These are phyloP conservation scores for Apotomis betuletana DNA, from an alignment of 2,888 invertebrate species.

Conservation along the genomic window DNA sequence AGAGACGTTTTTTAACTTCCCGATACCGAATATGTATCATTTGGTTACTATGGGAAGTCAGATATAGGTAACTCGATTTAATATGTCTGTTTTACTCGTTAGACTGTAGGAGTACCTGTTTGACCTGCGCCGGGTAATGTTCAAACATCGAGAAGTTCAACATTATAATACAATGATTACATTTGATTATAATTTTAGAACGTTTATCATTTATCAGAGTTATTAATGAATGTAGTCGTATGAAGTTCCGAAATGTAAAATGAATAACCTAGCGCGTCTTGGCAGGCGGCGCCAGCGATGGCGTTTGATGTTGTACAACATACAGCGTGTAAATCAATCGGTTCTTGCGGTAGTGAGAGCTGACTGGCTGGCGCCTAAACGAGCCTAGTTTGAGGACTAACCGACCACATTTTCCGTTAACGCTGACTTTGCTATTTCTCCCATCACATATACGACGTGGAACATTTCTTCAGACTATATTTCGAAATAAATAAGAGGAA, in stretches of 20 bases:
- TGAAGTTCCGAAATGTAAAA: slow-evolving; percentile 4
- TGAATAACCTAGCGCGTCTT: background rate
- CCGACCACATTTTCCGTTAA: no score
- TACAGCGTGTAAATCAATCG: slow-evolving; percentile 46
- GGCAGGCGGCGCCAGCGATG: slow-evolving; percentile 43
- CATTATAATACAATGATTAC: background rate
- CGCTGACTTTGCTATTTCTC: slow-evolving; percentile 21
- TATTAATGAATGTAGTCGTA: background rate
- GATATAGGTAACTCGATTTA: background rate
- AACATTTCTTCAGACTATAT: background rate
- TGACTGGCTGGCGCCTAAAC: slow-evolving; percentile 40
- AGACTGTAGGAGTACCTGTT: background rate
- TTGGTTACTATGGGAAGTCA: slow-evolving; percentile 5
- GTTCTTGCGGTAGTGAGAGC: slow-evolving; percentile 40
- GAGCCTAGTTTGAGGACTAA: slow-evolving; percentile 43
- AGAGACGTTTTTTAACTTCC: slow-evolving; percentile 27
- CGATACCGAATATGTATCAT: slow-evolving; percentile 4
- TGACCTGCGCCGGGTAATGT: background rate
- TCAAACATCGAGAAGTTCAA: background rate
- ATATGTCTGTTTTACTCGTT: background rate
- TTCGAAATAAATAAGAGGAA: no score
- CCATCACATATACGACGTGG: background rate
- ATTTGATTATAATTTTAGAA: background rate
- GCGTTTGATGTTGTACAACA: slow-evolving; percentile 45
- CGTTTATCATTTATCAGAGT: background rate